Evolutionary conservation across 1,140 invertebrate genomes (phyloP), one percentile per base, ranked within the genome.

Genomic region (Cephus cinctus): DNA sequence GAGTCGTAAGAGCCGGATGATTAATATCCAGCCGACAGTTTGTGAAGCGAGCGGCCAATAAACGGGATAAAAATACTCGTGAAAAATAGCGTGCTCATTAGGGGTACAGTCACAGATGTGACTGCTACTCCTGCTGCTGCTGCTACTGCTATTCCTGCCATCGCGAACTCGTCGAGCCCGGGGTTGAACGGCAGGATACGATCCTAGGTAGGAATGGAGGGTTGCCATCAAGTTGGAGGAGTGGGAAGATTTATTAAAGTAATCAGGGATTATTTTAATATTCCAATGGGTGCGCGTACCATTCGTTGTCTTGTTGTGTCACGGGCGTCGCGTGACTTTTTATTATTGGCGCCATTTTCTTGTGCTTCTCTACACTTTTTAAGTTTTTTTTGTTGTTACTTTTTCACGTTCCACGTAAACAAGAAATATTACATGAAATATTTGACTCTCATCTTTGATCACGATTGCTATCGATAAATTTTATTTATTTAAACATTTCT

Each of bases 11-110:
- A 69, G 61, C 44, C 35, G 67, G 59, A 75, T 76, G 74, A 76
- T 76, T 76, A 76, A 76, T 76, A 76, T 74, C 69, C 69, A 63
- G 72, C 73, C 66, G 73, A 76, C 74, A 76, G 74, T 73, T 70
- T 64, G 69, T 73, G 73, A 75, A 76, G 64, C 71, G 69, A 62
- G 62, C 69, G 67, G 71, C 74, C 73, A 75, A 77, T 77, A 77
- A 77, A 77, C 74, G 74, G 74, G 71, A 77, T 77, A 77, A 75
- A 75, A 77, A 73, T 75, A 68, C 71, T 73, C 71, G 73, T 77
- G 74, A 77, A 77, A 77, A 77, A 75, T 77, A 74, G 72, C 70
- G 71, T 61, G 71, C 73, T 77, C 74, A 77, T 77, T 75, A 77
- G 67, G 72, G 71, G 63, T 69, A 69, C 69, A 73, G 72, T 74